A percentile compares a stretch with the other conserved stretches of the same genome.
These are phyloP conservation scores for Dicerorhinus sumatrensis DNA, from an alignment of 2,113 vertebrate genomes.

Conservation along the genomic window DNA sequence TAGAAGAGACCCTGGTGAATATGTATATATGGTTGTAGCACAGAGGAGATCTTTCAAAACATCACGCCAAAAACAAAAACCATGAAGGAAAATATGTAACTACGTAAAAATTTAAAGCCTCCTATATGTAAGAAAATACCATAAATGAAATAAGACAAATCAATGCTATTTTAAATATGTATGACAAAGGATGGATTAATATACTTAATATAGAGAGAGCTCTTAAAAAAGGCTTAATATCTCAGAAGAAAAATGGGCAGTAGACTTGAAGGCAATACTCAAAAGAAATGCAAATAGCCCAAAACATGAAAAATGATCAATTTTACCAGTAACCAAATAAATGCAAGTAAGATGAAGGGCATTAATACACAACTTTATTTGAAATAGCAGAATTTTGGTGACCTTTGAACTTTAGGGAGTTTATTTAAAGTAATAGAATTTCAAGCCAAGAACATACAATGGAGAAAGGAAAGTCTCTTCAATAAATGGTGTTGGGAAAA, in stretches of 20 bases:
- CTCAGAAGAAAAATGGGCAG: neutral
- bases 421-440: neutral
- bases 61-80: neutral
- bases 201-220: neutral
- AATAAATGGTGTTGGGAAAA: no score
- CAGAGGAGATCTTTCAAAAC: neutral
- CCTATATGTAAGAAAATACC: neutral
- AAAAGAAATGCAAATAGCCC: neutral
- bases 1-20: neutral
- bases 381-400: neutral
- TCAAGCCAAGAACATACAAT: neutral
- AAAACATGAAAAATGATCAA: slow-evolving; percentile 1
- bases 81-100: slow-evolving; percentile 26
- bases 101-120: neutral
- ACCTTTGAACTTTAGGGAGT: neutral
- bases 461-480: no score
- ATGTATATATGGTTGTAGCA: neutral
- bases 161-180: neutral
- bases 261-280: neutral
- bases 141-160: neutral
- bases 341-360: neutral
- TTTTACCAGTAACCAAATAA: neutral
- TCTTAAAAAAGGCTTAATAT: neutral
- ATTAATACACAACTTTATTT: neutral
- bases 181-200: neutral